Conservation (phyloP, 2,113 vertebrate genomes). For the Paramormyrops kingsleyae region DNA sequence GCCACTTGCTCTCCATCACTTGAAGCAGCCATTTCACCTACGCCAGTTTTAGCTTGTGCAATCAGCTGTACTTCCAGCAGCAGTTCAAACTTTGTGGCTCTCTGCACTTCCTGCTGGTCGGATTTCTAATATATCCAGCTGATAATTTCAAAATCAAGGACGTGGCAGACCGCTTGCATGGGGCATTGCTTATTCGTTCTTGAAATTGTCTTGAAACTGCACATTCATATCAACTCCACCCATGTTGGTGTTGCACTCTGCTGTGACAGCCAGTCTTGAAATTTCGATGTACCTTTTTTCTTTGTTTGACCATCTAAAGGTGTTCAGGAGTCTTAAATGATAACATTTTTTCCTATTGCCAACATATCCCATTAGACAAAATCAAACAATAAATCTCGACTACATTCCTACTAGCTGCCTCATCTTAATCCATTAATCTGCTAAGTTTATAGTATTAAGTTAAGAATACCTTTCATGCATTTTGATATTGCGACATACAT, state of each 20-base stretch:
- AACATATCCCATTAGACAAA: neutral
- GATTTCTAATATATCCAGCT: neutral
- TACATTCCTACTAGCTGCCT: neutral
- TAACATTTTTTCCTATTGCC: neutral
- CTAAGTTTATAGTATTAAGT: neutral
- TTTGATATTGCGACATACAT: neutral
- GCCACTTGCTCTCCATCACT: neutral
- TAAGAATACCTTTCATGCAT: neutral
- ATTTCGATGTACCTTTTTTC: neutral
- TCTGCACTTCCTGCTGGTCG: neutral
- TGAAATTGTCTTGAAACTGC: neutral
- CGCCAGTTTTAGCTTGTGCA: neutral
- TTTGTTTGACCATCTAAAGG: neutral
- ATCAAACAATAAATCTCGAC: neutral
- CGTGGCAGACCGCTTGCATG: neutral
- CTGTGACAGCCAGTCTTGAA: neutral
- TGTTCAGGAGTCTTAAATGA: neutral
- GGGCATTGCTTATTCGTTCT: neutral
- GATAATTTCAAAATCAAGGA: neutral
- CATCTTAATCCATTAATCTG: neutral
- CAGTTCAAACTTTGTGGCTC: neutral
- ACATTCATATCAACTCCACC: neutral
- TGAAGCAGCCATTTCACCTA: neutral
- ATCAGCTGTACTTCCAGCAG: neutral
- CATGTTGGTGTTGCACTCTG: neutral